Evolutionary conservation across 2,113 vertebrate species (phyloP), one percentile per base, ranked within the genome.

Genomic region (Leiothrix lutea): DNA sequence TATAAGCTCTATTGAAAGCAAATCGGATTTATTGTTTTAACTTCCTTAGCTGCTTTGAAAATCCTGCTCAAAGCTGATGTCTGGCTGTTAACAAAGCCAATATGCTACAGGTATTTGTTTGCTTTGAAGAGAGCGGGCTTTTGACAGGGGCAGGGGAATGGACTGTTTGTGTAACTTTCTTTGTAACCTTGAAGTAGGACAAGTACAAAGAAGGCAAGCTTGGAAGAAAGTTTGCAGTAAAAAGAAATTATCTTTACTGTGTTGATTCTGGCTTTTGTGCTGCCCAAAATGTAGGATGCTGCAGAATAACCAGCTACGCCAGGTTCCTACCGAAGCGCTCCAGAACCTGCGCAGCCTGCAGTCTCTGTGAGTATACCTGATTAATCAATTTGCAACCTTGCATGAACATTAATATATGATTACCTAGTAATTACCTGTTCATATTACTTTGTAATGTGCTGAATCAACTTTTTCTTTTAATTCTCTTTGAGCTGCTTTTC

Each of bases 221-320:
- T 78, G 51, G 16, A 77, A 67, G 45, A 73, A 86, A 75, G 67
- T 35, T 22, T 74, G 28, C 23, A 42, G 20, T 33, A 38, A 53
- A 56, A 90, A 36, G 42, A 88, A 56, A 78, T 74, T 40, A 24
- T 50, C 40, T 85, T 95, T 62, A 45, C 72, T 25, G 14, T 90
- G 72, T 51, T 89, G 51, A 95, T 94, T 96, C 47, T 95, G 57
- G 3, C 1, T 90, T 91, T 97, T 79, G 74, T 97, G 90, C 89
- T 62, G 1, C 21, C 84, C 54, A 28, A 64, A 80, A 88, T 60
- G 33, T 62, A 99, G 99, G 77, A 99, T 99, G 99, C 98, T 99
- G 64, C 99, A 99, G 97, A 99, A 99, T 94, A 99, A 99, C 97
- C 98, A 98, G 65, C 97, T 99, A 73, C 98, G 86, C 24, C 98